Percentiles rank a stretch among this genome's conserved stretches.
phyloP scores from a whole-genome alignment of 1,140 invertebrate species.

The Drusus annulatus region DNA sequence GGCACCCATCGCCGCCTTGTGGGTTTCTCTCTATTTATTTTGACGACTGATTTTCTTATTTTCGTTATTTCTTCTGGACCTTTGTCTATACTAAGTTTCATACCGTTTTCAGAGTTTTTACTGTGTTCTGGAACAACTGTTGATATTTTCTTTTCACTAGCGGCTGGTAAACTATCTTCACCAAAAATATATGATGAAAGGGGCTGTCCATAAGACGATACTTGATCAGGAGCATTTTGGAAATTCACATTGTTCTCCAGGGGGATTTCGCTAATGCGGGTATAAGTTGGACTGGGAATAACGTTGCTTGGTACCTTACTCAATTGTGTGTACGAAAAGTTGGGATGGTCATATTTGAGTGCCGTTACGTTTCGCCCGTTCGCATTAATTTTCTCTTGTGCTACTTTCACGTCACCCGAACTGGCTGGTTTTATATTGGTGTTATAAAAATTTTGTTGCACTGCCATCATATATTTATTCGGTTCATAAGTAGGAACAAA shows the following conservation, averaged over 20 bases:
- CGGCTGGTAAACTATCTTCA: conserved; percentile 37
- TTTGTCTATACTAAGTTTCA: too few relatives aligned
- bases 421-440: conserved; percentile 21
- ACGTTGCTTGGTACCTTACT: not conserved
- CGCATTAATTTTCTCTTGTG: conserved; percentile 9
- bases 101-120: not conserved
- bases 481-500: conserved; percentile 39
- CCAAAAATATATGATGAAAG: conserved; percentile 47
- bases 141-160: conserved; percentile 39
- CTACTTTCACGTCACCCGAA: conserved; percentile 2
- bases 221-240: conserved; percentile 22
- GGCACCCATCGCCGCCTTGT: conserved; percentile 41
- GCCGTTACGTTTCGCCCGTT: conserved; percentile 24
- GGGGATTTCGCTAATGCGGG: conserved; percentile 32
- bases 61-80: not conserved
- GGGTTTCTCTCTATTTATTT: conserved; percentile 21
- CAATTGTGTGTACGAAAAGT: conserved; percentile 51
- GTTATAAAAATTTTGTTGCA: conserved; percentile 22
- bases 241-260: conserved; percentile 41
- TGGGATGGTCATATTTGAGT: conserved; percentile 43
- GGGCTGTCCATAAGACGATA: conserved; percentile 51
- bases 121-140: conserved; percentile 14
- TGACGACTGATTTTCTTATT: conserved; percentile 22
- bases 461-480: conserved; percentile 35
- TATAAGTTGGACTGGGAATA: not conserved